Percentiles rank a stretch among this genome's conserved stretches.
Evolutionary conservation across 2,113 vertebrate genomes (phyloP).

Genomic region (Seriola rivoliana): DNA sequence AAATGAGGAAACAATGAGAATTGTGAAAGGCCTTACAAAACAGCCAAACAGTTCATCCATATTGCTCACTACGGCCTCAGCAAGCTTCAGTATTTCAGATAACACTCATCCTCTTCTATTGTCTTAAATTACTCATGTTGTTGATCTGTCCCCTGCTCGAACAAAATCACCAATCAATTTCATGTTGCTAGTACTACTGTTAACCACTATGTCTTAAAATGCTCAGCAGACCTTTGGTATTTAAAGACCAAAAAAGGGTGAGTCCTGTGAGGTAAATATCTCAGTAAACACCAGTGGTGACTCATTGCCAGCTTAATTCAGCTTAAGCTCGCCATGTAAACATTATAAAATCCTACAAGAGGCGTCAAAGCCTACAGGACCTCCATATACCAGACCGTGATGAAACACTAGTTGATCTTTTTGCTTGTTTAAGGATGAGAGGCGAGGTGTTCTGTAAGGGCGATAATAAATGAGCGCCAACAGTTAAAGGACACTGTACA

Average conservation of each 20-base stretch:
- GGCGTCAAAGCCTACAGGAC: neutral
- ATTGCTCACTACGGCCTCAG: neutral
- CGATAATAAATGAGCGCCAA: neutral
- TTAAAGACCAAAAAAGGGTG: neutral
- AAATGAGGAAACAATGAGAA: constrained; percentile 44
- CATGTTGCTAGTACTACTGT: too few species aligned
- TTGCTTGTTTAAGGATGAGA: neutral
- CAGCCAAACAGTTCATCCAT: neutral
- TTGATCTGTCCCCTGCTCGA: neutral
- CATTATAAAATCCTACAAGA: too few species aligned
- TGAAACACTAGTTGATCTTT: neutral
- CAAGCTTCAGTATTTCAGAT: neutral
- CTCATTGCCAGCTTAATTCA: neutral
- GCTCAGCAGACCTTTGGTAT: neutral
- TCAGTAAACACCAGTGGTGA: neutral
- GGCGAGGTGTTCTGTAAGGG: neutral
- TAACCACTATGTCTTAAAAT: neutral
- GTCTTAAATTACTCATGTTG: neutral
- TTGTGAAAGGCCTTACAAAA: constrained; percentile 16
- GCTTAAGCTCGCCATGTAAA: neutral
- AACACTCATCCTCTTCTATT: neutral
- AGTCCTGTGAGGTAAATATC: neutral
- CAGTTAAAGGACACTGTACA: too few species aligned
- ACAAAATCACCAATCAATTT: neutral
- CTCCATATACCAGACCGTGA: neutral